These are phyloP conservation scores for Tipula helvola DNA, from an alignment of 2,888 invertebrate species.

Conservation along the genomic window DNA sequence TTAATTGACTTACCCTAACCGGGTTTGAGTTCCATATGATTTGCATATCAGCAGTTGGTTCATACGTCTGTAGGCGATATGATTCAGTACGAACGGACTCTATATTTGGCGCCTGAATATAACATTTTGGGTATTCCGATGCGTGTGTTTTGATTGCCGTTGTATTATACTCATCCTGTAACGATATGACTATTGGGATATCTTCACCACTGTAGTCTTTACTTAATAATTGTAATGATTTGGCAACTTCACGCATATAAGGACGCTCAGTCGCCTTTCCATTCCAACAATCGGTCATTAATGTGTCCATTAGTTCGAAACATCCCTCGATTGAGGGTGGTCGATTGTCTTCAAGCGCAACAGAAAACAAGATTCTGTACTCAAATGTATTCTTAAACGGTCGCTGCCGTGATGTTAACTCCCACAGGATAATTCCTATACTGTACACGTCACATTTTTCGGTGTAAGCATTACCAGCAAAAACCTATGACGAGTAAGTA, in stretches of 20 bases:
- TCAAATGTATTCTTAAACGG: conserved; percentile 84
- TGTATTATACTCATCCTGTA: conserved; percentile 24
- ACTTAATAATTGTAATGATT: conserved; percentile 60
- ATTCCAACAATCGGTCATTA: conserved; percentile 91
- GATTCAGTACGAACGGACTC: too few species aligned
- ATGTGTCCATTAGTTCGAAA: conserved; percentile 72
- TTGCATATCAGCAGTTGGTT: too few species aligned
- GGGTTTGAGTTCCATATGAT: too few species aligned
- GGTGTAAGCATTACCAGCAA: conserved; percentile 77
- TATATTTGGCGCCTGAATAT: neutral
- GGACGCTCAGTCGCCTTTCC: conserved; percentile 72
- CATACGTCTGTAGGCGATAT: too few species aligned
- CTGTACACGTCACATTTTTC: conserved; percentile 99
- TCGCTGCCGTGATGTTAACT: conserved; percentile 77
- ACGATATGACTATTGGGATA: conserved; percentile 55
- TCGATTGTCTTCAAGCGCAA: conserved; percentile 65
- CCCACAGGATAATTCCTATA: conserved; percentile 97
- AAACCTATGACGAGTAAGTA: conserved; percentile 40
- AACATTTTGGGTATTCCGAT: neutral
- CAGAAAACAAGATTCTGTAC: conserved; percentile 91
- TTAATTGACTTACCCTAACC: too few species aligned
- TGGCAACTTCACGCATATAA: conserved; percentile 70
- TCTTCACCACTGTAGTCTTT: conserved; percentile 68
- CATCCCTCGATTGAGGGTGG: conserved; percentile 79
- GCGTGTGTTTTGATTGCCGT: neutral